These are phyloP conservation scores for Phodopus roborovskii DNA, from an alignment of 2,113 vertebrate species.

Conservation along the genomic window DNA sequence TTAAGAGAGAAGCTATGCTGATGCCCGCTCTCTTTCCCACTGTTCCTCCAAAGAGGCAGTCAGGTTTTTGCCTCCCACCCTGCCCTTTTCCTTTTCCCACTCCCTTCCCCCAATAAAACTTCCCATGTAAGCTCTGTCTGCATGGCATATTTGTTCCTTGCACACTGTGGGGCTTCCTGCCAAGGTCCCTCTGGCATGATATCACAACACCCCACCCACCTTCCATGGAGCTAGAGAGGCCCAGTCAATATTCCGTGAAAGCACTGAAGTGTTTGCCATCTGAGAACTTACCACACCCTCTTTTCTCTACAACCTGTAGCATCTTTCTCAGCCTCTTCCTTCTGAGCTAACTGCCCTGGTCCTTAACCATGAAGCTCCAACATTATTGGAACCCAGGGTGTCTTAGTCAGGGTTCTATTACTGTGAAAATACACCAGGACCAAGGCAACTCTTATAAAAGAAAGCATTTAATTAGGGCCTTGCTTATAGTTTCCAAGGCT, in stretches of 20 bases:
- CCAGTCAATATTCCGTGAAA: neutral
- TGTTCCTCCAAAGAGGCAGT: too few relatives aligned
- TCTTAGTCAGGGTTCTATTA: neutral
- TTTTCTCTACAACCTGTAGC: neutral
- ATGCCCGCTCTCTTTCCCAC: too few relatives aligned
- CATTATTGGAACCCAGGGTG: neutral
- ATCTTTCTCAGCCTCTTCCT: neutral
- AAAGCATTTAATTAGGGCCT: neutral
- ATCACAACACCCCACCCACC: neutral
- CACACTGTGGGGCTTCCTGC: too few relatives aligned
- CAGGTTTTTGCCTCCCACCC: too few relatives aligned
- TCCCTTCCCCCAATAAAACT: too few relatives aligned
- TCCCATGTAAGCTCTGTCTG: too few relatives aligned
- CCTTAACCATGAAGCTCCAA: neutral
- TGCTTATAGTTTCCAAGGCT: neutral
- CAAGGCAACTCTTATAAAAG: neutral
- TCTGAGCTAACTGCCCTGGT: neutral
- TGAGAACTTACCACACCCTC: neutral
- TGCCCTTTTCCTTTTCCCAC: too few relatives aligned
- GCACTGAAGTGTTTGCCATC: neutral
- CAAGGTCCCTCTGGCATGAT: too few relatives aligned
- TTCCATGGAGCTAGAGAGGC: neutral
- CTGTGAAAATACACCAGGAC: neutral
- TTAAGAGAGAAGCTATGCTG: too few relatives aligned
- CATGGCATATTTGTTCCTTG: too few relatives aligned